phyloP scores from a whole-genome alignment of 23 tunicate genomes.

The Trididemnum miniatum region DNA sequence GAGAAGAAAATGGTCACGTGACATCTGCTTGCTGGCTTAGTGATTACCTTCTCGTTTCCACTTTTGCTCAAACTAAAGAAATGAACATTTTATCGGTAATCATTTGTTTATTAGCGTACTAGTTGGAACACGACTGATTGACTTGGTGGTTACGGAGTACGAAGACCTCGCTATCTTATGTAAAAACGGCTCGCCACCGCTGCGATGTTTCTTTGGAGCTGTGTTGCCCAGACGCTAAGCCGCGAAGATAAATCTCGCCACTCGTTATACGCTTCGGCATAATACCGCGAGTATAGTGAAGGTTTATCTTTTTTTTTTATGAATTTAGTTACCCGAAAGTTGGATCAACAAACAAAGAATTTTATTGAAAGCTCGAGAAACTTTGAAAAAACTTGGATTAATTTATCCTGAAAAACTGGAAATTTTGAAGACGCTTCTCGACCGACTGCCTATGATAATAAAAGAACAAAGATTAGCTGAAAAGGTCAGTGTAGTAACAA shows the following conservation, averaged over 20 bases:
- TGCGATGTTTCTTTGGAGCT: no score
- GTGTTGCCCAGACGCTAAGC: no score
- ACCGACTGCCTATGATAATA: constrained; percentile 43
- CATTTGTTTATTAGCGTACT: no score
- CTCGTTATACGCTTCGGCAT: no score
- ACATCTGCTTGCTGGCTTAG: constrained; percentile 53
- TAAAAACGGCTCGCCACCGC: no score
- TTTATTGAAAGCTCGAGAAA: constrained; percentile 41
- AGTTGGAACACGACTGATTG: no score
- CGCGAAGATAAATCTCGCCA: no score
- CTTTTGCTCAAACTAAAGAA: constrained; percentile 41
- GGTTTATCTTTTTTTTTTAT: no score
- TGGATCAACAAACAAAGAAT: constrained; percentile 39
- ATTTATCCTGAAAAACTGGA: constrained; percentile 31
- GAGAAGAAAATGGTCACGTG: constrained; percentile 35
- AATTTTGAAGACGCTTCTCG: constrained; percentile 48
- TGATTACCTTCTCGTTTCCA: constrained; percentile 36
- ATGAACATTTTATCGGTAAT: constrained; percentile 52
- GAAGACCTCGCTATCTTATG: no score
- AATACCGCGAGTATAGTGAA: no score
- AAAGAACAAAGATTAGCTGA: constrained; percentile 53
- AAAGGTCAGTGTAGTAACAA: no score
- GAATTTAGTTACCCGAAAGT: constrained; percentile 16
- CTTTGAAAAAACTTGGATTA: background rate
- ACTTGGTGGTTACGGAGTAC: no score